phyloP scores from a whole-genome alignment of 2,797 vertebrate species.

The Oryzias sinensis region DNA sequence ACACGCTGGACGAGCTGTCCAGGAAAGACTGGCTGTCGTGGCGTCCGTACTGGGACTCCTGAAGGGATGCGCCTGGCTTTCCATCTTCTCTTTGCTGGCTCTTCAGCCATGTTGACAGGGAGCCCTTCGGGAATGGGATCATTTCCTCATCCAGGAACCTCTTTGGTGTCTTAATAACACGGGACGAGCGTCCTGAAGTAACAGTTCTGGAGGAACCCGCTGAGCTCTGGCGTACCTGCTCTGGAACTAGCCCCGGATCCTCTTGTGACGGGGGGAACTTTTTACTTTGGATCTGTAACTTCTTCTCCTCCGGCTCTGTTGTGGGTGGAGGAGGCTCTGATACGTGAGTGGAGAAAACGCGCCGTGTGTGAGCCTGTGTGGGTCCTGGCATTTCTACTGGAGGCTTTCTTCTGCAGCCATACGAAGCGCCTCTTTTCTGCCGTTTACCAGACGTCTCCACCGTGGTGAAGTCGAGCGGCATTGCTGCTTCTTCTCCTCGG shows the following conservation, averaged over 20 bases:
- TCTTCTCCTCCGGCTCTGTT: conserved; percentile 2
- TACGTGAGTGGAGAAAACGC: conserved; percentile 63
- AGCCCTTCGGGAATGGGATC: conserved; percentile 66
- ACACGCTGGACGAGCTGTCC: conserved; percentile 21
- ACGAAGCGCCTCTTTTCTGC: conserved; percentile 50
- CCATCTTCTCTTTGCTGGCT: conserved; percentile 55
- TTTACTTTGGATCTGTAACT: conserved; percentile 33
- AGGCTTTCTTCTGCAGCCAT: conserved; percentile 48
- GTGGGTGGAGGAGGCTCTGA: conserved; percentile 19
- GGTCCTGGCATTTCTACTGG: neutral
- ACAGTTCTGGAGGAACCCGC: conserved; percentile 70
- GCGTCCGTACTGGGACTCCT: conserved; percentile 35
- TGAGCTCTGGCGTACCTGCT: conserved; percentile 53
- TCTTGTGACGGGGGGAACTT: conserved; percentile 29
- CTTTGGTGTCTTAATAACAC: conserved; percentile 87
- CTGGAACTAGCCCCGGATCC: conserved; percentile 36
- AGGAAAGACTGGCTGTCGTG: conserved; percentile 17
- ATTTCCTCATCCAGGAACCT: conserved; percentile 86
- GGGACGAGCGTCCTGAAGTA: conserved; percentile 84
- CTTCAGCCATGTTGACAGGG: conserved; percentile 63
- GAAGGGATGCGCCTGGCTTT: conserved; percentile 28
- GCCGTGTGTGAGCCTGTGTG: conserved; percentile 38
- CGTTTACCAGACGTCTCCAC: conserved; percentile 28
- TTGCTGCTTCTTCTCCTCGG: conserved; percentile 54
- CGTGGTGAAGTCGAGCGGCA: conserved; percentile 41